Base-by-base conservation (phyloP, 2,888 invertebrate species). In the Mythimna ferrago region DNA sequence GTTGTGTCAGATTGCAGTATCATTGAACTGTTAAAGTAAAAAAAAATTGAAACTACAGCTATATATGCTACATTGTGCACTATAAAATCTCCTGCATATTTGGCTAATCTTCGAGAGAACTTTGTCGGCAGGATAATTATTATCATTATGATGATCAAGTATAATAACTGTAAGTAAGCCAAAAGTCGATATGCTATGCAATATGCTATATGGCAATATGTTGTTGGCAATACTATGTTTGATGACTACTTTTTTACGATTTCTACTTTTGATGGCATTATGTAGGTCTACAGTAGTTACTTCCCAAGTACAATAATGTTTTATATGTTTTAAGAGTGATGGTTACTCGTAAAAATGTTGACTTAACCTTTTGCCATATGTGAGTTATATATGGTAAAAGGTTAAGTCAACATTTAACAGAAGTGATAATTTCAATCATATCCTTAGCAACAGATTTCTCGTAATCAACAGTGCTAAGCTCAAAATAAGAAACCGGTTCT, bases 401-500 rank as follows among this genome's bases (percentile, higher is more conserved):
- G 26, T 26, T 26, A 26, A 26, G 26, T 26, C 1, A 26, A 26
- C 26, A 26, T 26, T 26, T 26, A 1, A 26, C 26, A 26, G 10
- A 26, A 6, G 2, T 19, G 9, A 38, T 54, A 14, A 63, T 63
- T 44, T n/a, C 21, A 6, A 57, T 62, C 10, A 35, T 51, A 21
- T 56, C 16, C 70, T 16, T 57, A 76, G 48, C 64, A 65, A 77
- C 71, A 21, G 56, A 71, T 71, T 67, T 67, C 57, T 76, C 26
- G 10, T 19, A 80, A 66, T 71, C 21, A 61, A 62, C 51, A 61
- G 73, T 38, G 21, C 48, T 63, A 70, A 32, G 38, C 32, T 58
- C 51, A 66, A 71, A 54, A 62, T 66, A 38, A 16, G 2, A 63
- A 72, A 82, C 77, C 57, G 51, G 77, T 84, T 72, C 3, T 10